Conservation (phyloP, 2,113 vertebrate genomes). For the Sapayoa aenigma region DNA sequence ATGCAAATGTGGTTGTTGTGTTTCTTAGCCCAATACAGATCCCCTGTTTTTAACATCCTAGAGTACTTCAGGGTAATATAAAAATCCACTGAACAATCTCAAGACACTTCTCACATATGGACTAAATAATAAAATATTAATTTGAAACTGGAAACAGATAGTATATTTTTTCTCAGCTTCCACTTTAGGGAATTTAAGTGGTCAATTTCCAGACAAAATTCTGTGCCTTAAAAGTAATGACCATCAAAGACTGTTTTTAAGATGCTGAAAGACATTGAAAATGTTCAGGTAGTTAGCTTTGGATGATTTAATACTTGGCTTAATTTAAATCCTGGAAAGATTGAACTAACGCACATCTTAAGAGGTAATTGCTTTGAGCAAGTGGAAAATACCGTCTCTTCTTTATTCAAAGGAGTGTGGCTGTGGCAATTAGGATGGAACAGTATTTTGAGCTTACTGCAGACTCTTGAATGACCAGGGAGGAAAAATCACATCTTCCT, state of each 20-base stretch:
- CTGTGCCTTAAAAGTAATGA: neutral
- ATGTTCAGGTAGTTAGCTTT: conserved; percentile 15
- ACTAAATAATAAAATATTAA: neutral
- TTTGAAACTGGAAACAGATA: neutral
- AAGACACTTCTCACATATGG: neutral
- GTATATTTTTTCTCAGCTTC: neutral
- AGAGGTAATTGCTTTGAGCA: conserved; percentile 15
- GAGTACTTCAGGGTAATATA: neutral
- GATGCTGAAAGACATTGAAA: neutral
- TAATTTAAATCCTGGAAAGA: conserved; percentile 45
- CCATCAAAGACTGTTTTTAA: conserved; percentile 24
- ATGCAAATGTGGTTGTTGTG: neutral
- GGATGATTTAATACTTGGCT: conserved; percentile 24
- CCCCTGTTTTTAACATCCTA: neutral
- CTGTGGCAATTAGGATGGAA: neutral
- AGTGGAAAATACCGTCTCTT: neutral
- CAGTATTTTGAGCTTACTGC: neutral
- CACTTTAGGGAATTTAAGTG: neutral
- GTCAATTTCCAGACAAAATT: conserved; percentile 25
- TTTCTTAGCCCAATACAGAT: neutral
- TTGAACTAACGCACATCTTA: neutral
- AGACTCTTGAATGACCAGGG: neutral
- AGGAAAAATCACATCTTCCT: neutral
- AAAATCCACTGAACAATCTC: neutral
- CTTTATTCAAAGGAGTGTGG: neutral